Evolutionary conservation across 1,140 invertebrate species (phyloP).

Genomic region (Microvelia longipes): DNA sequence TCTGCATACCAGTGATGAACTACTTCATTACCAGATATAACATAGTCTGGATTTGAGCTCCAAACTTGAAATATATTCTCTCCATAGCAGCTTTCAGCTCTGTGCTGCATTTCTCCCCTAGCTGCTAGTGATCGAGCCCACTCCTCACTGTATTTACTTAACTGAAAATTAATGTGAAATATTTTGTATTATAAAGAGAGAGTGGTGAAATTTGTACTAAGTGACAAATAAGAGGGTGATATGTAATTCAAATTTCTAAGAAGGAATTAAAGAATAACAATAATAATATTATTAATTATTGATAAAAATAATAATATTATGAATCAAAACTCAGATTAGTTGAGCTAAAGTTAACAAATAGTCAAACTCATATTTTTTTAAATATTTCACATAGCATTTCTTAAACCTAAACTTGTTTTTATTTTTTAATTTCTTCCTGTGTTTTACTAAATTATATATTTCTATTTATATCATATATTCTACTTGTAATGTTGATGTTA

Average conservation of each 20-base stretch:
- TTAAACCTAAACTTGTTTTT: too few species aligned
- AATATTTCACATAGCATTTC: too few species aligned
- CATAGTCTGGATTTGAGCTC: conserved; percentile 52
- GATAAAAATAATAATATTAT: too few species aligned
- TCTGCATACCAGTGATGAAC: conserved; percentile 60
- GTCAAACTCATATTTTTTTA: too few species aligned
- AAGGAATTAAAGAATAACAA: too few species aligned
- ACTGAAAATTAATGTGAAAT: conserved; percentile 30
- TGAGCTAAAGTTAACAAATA: too few species aligned
- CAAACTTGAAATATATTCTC: conserved; percentile 67
- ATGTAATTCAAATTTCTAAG: neutral
- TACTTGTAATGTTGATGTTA: too few species aligned
- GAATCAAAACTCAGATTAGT: too few species aligned
- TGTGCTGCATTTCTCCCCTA: conserved; percentile 53
- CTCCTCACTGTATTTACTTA: conserved; percentile 58
- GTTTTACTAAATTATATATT: too few species aligned
- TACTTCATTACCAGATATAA: conserved; percentile 46
- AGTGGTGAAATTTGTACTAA: neutral
- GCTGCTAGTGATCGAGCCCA: conserved; percentile 62
- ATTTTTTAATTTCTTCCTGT: too few species aligned
- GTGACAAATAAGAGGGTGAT: neutral
- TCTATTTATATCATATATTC: too few species aligned
- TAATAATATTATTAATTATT: too few species aligned
- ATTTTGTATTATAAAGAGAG: neutral
- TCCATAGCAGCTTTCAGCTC: conserved; percentile 55